Conservation (phyloP, 2,797 vertebrate genomes). For the Brachyalestes nurse region DNA sequence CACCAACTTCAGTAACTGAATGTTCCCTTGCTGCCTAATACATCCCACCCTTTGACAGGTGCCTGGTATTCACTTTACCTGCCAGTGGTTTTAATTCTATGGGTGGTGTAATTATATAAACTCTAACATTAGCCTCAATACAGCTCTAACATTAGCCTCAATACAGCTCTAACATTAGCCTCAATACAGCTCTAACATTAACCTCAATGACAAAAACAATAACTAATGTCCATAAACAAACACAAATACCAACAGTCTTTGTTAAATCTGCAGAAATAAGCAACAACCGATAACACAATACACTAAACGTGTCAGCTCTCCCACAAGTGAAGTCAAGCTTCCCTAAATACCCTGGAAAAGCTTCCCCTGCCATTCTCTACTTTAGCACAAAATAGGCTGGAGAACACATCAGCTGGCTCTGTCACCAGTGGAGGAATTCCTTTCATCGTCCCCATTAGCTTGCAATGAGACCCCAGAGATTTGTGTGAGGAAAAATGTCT, state of each 20-base stretch:
- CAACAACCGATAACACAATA: not conserved
- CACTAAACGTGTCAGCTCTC: slow-evolving; percentile 28
- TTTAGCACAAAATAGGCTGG: slow-evolving; percentile 19
- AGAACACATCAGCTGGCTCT: slow-evolving; percentile 38
- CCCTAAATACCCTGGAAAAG: slow-evolving; percentile 46
- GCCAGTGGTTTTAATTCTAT: no score
- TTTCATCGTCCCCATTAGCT: slow-evolving; percentile 34
- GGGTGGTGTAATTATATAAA: no score
- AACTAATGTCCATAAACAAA: not conserved
- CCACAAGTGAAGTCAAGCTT: slow-evolving; percentile 42
- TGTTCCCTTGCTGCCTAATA: no score
- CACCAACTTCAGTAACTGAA: no score
- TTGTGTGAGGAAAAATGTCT: not conserved
- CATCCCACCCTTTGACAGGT: no score
- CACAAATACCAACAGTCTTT: not conserved
- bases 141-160: no score
- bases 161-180: no score
- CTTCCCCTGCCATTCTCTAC: slow-evolving; percentile 10
- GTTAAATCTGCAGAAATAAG: not conserved
- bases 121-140: no score
- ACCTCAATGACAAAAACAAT: no score
- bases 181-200: no score
- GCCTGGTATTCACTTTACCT: no score
- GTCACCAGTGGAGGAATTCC: slow-evolving; percentile 44
- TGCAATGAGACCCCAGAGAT: slow-evolving; percentile 27